These are phyloP conservation scores for Malthinus flaveolus DNA, from an alignment of 2,888 invertebrate species.

Conservation along the genomic window DNA sequence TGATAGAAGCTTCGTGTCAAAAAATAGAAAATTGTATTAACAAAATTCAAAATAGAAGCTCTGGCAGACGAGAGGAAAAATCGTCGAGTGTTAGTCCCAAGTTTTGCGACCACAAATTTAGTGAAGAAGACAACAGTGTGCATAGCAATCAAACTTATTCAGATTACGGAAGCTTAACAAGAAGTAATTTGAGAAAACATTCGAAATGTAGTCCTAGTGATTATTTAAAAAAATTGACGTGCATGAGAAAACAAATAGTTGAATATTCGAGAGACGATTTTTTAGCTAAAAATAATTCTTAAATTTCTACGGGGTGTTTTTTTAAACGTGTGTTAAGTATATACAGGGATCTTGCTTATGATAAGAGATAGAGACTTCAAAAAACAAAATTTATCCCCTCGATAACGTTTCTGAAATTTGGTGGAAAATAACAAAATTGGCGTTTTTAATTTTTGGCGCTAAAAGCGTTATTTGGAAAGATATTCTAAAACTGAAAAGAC, in stretches of 20 bases:
- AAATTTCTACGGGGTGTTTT: background rate
- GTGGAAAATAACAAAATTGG: no score
- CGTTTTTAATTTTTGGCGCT: no score
- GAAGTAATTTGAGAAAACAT: slow-evolving; percentile 39
- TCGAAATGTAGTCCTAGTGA: slow-evolving; percentile 57
- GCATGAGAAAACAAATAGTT: slow-evolving; percentile 60
- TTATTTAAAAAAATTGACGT: slow-evolving; percentile 62
- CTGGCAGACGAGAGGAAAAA: slow-evolving; percentile 2
- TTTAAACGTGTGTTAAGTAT: no score
- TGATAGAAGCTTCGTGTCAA: slow-evolving; percentile 48
- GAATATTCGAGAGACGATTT: slow-evolving; percentile 56
- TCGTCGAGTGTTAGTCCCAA: background rate
- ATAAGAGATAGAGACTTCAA: no score
- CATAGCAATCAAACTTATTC: slow-evolving; percentile 49
- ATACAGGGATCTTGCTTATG: no score
- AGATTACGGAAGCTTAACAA: slow-evolving; percentile 52
- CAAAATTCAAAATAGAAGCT: slow-evolving; percentile 16
- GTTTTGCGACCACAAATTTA: background rate
- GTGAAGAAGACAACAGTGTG: slow-evolving; percentile 41
- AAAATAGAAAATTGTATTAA: slow-evolving; percentile 47
- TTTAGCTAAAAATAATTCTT: slow-evolving; percentile 30
- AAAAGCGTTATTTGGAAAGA: no score
- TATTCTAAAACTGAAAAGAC: no score
- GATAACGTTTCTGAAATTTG: no score
- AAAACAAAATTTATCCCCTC: no score